Conservation (phyloP, 2,888 invertebrate species). For the Habrosyne pyritoides region DNA sequence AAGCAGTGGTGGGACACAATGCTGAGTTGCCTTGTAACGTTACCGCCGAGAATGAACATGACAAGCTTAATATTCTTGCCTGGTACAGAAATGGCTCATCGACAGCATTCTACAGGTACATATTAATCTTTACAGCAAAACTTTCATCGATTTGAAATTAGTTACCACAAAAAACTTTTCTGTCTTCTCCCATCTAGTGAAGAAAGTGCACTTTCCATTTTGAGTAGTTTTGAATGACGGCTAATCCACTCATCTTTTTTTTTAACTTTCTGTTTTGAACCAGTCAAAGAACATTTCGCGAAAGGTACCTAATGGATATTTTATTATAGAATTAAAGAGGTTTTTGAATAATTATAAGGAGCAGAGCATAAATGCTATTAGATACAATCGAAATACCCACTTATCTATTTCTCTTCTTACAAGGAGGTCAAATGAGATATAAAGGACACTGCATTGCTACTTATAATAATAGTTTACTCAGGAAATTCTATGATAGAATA, state of each 20-base stretch:
- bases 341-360: not conserved
- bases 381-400: too few relatives aligned
- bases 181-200: too few relatives aligned
- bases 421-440: too few relatives aligned
- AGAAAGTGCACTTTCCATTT: not conserved
- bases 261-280: not conserved
- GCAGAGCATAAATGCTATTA: too few relatives aligned
- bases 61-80: conserved; percentile 65
- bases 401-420: too few relatives aligned
- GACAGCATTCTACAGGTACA: conserved; percentile 74
- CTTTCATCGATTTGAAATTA: not conserved
- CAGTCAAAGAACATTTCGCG: not conserved
- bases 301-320: not conserved
- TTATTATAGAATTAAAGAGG: not conserved
- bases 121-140: conserved; percentile 11
- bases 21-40: conserved; percentile 72
- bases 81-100: conserved; percentile 70
- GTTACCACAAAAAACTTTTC: too few relatives aligned
- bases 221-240: not conserved
- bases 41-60: conserved; percentile 58
- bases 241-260: not conserved
- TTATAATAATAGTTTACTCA: too few relatives aligned
- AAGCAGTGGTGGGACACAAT: conserved; percentile 64
- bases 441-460: too few relatives aligned
- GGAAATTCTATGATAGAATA: too few relatives aligned